Evolutionary conservation across 2,113 vertebrate species (phyloP).

Genomic region (Falco punctatus): DNA sequence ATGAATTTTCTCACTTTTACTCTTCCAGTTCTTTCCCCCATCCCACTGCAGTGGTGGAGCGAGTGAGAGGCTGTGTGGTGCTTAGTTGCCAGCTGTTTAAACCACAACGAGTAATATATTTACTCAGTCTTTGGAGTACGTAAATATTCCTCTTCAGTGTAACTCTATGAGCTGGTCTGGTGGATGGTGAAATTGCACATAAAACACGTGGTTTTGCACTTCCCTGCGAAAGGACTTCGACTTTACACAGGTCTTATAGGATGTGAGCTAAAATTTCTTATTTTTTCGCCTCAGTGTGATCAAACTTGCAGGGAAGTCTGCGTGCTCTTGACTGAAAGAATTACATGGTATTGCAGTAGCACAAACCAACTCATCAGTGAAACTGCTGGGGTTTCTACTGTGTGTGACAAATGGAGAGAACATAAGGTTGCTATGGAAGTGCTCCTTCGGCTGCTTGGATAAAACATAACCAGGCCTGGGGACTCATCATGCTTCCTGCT

Average conservation of each 20-base stretch:
- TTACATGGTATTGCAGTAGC: not conserved
- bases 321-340: not conserved
- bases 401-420: not conserved
- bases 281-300: not conserved
- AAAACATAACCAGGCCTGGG: not conserved
- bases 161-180: not conserved
- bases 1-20: no score
- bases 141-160: conserved; percentile 20
- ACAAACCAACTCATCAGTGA: not conserved
- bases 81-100: no score
- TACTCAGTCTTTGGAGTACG: not conserved
- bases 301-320: not conserved
- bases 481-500: not conserved
- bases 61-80: no score
- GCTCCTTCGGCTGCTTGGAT: not conserved
- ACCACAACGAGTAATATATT: not conserved
- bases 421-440: not conserved
- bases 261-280: not conserved
- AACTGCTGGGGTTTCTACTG: not conserved
- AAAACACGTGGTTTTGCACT: accelerated
- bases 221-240: not conserved
- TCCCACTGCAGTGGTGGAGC: no score
- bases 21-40: no score
- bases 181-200: not conserved
- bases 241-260: not conserved